These are phyloP conservation scores for Paragorgia papillata DNA, from an alignment of 92 coral and sea anemone species.

Conservation along the genomic window DNA sequence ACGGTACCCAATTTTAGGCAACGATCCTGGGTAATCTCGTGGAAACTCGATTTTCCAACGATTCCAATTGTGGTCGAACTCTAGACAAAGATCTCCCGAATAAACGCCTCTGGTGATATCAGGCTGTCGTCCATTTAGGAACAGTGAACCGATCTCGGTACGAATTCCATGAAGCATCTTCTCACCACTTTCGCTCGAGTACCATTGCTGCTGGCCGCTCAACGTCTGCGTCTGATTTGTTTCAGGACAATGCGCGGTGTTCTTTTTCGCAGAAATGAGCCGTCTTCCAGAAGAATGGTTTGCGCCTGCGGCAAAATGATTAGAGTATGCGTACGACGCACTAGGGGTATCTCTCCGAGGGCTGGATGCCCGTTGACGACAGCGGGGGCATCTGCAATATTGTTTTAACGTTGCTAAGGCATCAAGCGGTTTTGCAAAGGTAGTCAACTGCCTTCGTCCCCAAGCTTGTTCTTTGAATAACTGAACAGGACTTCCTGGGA, in stretches of 20 bases:
- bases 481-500: no score
- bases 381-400: not conserved
- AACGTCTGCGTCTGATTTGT: not conserved
- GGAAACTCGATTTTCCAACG: conserved; percentile 25
- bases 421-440: not conserved
- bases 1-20: not conserved
- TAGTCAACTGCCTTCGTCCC: not conserved
- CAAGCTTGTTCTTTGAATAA: not conserved
- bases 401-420: not conserved
- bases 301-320: not conserved
- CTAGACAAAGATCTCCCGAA: not conserved
- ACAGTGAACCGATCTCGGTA: not conserved
- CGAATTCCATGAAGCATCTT: not conserved
- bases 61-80: conserved; percentile 5
- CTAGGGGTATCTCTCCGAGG: not conserved
- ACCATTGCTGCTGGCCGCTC: not conserved
- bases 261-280: not conserved
- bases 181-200: conserved; percentile 2
- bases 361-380: not conserved
- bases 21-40: not conserved
- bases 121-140: not conserved
- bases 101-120: not conserved
- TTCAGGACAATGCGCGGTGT: not conserved
- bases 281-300: not conserved
- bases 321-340: not conserved